phyloP scores from a whole-genome alignment of 2,797 vertebrate species.

The Delichon dasypus region DNA sequence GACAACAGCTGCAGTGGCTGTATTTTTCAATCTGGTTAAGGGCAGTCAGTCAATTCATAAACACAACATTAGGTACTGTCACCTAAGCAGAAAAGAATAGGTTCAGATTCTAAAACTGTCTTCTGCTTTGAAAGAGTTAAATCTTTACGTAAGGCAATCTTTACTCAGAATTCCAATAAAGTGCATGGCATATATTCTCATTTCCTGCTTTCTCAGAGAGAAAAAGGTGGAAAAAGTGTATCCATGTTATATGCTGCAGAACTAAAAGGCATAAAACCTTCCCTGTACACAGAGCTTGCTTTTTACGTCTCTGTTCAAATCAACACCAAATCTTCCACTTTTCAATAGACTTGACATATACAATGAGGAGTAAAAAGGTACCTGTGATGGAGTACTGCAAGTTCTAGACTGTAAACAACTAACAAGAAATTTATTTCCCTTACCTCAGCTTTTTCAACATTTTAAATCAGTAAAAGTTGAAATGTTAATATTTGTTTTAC shows the following conservation, averaged over 20 bases:
- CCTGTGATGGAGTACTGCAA: not conserved
- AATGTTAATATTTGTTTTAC: not conserved
- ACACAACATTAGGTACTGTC: not conserved
- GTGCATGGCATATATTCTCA: not conserved
- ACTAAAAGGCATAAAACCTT: not conserved
- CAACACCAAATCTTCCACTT: not conserved
- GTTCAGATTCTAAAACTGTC: not conserved
- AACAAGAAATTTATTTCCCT: not conserved
- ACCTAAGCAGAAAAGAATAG: not conserved
- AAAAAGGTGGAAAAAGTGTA: not conserved
- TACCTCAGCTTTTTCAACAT: not conserved
- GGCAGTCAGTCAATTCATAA: not conserved
- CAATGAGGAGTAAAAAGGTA: not conserved
- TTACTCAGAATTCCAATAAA: not conserved
- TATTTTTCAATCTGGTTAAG: not conserved
- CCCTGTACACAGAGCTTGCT: not conserved
- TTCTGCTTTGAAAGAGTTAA: not conserved
- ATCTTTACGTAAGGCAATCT: not conserved
- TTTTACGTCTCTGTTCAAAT: not conserved
- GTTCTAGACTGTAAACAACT: not conserved
- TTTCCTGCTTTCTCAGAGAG: not conserved
- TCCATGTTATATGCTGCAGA: not conserved
- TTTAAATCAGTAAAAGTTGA: not conserved
- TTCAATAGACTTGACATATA: not conserved
- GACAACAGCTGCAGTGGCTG: not conserved